A percentile compares a stretch with the other conserved stretches of the same genome.
These are phyloP conservation scores for Halcyon malimbica DNA, from an alignment of 2,113 vertebrate genomes.

Conservation along the genomic window DNA sequence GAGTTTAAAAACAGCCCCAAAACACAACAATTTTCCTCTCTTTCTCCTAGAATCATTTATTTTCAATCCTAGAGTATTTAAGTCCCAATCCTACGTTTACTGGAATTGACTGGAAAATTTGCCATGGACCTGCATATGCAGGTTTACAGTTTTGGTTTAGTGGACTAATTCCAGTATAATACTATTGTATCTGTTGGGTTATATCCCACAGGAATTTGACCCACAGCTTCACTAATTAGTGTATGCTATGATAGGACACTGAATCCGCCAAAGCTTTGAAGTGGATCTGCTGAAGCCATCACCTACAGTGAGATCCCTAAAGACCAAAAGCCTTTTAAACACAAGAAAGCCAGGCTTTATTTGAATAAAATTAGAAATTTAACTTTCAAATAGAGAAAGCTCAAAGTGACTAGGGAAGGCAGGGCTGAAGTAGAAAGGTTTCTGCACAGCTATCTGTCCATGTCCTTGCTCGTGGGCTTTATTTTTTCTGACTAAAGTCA, in stretches of 20 bases:
- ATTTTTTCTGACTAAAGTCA: neutral
- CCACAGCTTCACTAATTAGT: conserved; percentile 50
- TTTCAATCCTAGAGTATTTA: neutral
- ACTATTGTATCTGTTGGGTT: neutral
- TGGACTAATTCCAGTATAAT: conserved; percentile 15
- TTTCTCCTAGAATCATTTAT: neutral
- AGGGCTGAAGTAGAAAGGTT: neutral
- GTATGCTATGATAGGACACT: conserved; percentile 36
- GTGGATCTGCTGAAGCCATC: conserved; percentile 59
- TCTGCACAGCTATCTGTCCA: neutral
- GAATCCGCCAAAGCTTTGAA: conserved; percentile 54
- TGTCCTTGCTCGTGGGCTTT: neutral
- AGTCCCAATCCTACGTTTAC: neutral
- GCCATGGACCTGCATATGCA: neutral
- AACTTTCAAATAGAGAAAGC: conserved; percentile 35
- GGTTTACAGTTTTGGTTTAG: neutral
- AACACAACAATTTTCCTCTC: no score
- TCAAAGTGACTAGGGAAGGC: conserved; percentile 9
- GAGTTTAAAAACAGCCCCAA: no score
- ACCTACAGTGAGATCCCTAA: conserved; percentile 45
- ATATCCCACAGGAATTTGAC: neutral
- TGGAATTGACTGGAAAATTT: neutral
- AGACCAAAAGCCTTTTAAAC: conserved; percentile 48
- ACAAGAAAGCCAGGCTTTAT: conserved; percentile 43
- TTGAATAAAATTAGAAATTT: conserved; percentile 63